Evolutionary conservation across 2,888 invertebrate genomes (phyloP).

Genomic region (Andrena camellia): DNA sequence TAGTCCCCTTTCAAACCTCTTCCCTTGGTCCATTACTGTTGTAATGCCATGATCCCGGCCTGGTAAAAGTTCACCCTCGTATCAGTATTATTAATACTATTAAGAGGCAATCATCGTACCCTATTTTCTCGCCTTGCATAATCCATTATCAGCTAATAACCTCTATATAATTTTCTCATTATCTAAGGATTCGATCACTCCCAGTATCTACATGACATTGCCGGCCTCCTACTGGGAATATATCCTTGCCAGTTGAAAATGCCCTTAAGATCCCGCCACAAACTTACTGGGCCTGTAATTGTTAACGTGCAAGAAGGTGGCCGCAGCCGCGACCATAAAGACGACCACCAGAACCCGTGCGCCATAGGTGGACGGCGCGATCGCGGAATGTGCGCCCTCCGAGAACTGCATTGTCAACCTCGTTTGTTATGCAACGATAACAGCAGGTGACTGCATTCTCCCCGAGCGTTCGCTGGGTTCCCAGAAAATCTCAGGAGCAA

Average conservation of each 20-base stretch:
- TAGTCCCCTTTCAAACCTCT: no score
- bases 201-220: no score
- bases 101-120: no score
- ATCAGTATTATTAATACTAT: no score
- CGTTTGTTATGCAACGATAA: slow-evolving; percentile 71
- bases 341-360: slow-evolving; percentile 77
- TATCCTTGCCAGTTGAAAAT: neutral
- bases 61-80: no score
- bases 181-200: no score
- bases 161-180: no score
- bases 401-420: slow-evolving; percentile 76
- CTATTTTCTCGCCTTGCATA: no score
- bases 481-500: slow-evolving; percentile 48
- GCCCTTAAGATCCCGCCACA: neutral
- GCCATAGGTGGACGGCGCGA: slow-evolving; percentile 73
- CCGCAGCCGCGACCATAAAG: slow-evolving; percentile 80
- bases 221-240: neutral
- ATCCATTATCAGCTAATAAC: no score
- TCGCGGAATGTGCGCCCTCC: slow-evolving; percentile 61
- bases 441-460: slow-evolving; percentile 75
- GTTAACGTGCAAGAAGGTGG: slow-evolving; percentile 81
- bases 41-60: no score
- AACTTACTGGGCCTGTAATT: slow-evolving; percentile 83
- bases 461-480: neutral
- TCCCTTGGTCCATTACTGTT: no score